Evolutionary conservation across 2,113 vertebrate species (phyloP).

Genomic region (Dinomys branickii): DNA sequence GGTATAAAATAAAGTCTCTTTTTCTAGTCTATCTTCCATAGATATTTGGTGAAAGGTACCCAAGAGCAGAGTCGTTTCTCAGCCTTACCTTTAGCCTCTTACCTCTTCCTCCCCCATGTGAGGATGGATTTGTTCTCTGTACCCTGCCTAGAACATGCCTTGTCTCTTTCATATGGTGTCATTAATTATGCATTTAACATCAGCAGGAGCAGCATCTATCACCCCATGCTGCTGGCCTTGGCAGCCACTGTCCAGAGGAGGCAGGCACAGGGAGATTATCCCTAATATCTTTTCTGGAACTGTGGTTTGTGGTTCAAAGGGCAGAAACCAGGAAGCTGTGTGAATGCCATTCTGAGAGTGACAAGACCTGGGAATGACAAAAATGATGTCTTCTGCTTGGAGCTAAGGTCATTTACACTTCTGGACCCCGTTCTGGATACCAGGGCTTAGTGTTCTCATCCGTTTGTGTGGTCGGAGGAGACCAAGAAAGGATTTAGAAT

Average conservation of each 20-base stretch:
- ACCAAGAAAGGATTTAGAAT: not conserved
- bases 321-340: constrained; percentile 31
- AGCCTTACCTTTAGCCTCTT: constrained; percentile 45
- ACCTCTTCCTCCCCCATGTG: not conserved
- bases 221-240: not conserved
- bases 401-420: constrained; percentile 7
- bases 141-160: constrained; percentile 59
- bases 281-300: not conserved
- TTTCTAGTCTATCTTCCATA: constrained; percentile 42
- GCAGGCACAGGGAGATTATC: constrained; percentile 21
- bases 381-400: constrained; percentile 17
- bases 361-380: not conserved
- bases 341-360: not conserved
- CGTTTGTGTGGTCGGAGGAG: not conserved
- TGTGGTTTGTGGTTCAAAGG: constrained; percentile 42
- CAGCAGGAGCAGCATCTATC: constrained; percentile 66
- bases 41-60: constrained; percentile 30
- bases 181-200: constrained; percentile 76
- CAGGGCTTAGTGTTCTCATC: not conserved
- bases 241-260: constrained; percentile 47
- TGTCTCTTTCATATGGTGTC: constrained; percentile 36
- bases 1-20: not conserved
- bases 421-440: not conserved
- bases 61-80: constrained; percentile 56
- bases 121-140: constrained; percentile 67